A percentile compares a stretch with the other conserved stretches of the same genome.
Evolutionary conservation across 2,888 invertebrate species (phyloP).

Genomic region (Eupithecia centaureata): DNA sequence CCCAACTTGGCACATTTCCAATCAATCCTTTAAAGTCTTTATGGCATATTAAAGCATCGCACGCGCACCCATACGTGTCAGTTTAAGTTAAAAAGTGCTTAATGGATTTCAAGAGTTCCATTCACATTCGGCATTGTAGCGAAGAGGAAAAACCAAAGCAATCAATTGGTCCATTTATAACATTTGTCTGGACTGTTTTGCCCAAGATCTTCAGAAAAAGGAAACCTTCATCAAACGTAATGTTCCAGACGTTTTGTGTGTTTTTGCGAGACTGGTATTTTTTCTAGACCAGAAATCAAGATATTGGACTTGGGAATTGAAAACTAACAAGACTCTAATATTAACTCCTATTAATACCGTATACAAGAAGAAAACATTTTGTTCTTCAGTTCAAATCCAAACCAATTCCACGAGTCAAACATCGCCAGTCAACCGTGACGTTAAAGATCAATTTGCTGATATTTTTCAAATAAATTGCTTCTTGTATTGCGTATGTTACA

Average conservation of each 20-base stretch:
- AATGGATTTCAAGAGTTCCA: constrained; percentile 46
- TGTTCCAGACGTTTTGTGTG: neutral
- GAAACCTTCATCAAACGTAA: neutral
- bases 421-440: constrained; percentile 12
- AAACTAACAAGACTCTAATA: neutral
- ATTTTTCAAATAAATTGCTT: constrained; percentile 29
- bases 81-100: constrained; percentile 47
- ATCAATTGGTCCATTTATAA: neutral
- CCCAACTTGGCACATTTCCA: constrained; percentile 23
- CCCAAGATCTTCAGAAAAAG: neutral
- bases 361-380: neutral
- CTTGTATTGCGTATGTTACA: constrained; percentile 5
- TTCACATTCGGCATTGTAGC: constrained; percentile 1
- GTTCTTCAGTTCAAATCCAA: neutral
- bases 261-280: neutral
- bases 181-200: neutral
- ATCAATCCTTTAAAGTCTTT: constrained; percentile 22
- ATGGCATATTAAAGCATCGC: constrained; percentile 33
- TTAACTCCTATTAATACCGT: neutral
- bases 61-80: constrained; percentile 39
- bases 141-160: neutral
- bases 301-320: neutral
- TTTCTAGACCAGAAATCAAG: neutral
- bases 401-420: neutral
- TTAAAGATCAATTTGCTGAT: constrained; percentile 23